Percentiles rank a stretch among this genome's conserved stretches.
Conservation (phyloP, 2,888 invertebrate genomes). For the Dascillus cervinus region DNA sequence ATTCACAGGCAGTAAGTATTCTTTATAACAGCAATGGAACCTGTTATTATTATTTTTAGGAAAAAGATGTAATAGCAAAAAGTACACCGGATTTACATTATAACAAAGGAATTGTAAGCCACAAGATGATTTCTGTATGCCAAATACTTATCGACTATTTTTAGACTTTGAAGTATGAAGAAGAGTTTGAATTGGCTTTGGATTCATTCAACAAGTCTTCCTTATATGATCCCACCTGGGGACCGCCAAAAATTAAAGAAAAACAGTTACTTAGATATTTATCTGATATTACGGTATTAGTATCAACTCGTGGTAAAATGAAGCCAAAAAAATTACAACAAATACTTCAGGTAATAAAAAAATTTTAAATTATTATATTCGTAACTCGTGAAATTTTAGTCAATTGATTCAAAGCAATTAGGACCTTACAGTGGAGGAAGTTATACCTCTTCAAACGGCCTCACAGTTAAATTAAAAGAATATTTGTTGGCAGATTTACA, state of each 20-base stretch:
- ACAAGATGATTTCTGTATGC: neutral
- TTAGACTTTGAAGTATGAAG: conserved; percentile 72
- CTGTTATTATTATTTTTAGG: conserved; percentile 41
- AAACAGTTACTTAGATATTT: conserved; percentile 58
- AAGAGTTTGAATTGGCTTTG: conserved; percentile 64
- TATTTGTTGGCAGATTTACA: conserved; percentile 48
- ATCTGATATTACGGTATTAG: conserved; percentile 54
- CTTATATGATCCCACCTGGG: conserved; percentile 70
- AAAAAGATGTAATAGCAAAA: conserved; percentile 61
- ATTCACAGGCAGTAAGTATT: conserved; percentile 64
- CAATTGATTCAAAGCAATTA: conserved; percentile 58
- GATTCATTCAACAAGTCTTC: conserved; percentile 60
- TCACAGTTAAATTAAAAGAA: conserved; percentile 46
- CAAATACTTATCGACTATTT: conserved; percentile 17
- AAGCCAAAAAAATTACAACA: conserved; percentile 64
- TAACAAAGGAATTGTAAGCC: conserved; percentile 74
- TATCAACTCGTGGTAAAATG: conserved; percentile 61
- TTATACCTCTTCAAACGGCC: conserved; percentile 46
- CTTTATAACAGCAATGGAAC: conserved; percentile 6
- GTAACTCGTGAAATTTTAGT: no score
- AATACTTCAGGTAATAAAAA: conserved; percentile 59
- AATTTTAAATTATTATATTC: no score
- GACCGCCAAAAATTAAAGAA: conserved; percentile 54
- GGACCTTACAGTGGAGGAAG: conserved; percentile 59
- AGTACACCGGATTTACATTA: conserved; percentile 75